Evolutionary conservation across 2,888 invertebrate genomes (phyloP).

Genomic region (Chloroclystis v-ata): DNA sequence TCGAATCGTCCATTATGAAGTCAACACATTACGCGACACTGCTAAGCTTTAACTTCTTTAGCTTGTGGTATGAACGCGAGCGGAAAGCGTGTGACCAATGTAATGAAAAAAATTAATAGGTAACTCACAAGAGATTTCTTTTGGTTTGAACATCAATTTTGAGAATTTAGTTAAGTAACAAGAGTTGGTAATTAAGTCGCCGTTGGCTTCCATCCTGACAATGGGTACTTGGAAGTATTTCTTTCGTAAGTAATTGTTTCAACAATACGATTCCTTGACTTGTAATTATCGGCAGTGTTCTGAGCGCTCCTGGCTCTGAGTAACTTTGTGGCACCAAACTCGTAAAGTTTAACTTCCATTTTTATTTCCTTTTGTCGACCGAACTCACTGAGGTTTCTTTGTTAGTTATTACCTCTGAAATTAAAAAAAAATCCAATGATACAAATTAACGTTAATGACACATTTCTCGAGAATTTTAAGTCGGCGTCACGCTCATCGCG

Average conservation of each 20-base stretch:
- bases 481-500: conserved; percentile 71
- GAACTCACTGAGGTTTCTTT: conserved; percentile 33
- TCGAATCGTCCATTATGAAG: conserved; percentile 52
- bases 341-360: conserved; percentile 37
- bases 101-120: too few species aligned
- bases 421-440: conserved; percentile 58
- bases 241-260: conserved; percentile 54
- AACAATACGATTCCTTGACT: conserved; percentile 51
- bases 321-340: conserved; percentile 41
- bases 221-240: conserved; percentile 26
- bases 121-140: too few species aligned
- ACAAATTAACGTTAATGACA: conserved; percentile 75
- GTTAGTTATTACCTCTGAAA: conserved; percentile 41
- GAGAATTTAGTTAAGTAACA: too few species aligned
- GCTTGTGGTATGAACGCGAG: conserved; percentile 26
- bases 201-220: conserved; percentile 16
- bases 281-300: conserved; percentile 54
- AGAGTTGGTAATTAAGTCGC: neutral
- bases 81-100: conserved; percentile 1
- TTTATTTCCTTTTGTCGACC: conserved; percentile 39
- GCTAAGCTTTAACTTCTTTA: conserved; percentile 43
- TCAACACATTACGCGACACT: conserved; percentile 53
- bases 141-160: too few species aligned
- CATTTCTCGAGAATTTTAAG: conserved; percentile 61
- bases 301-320: conserved; percentile 36